Evolutionary conservation across 2,888 invertebrate species (phyloP).

Genomic region (Automeris io): DNA sequence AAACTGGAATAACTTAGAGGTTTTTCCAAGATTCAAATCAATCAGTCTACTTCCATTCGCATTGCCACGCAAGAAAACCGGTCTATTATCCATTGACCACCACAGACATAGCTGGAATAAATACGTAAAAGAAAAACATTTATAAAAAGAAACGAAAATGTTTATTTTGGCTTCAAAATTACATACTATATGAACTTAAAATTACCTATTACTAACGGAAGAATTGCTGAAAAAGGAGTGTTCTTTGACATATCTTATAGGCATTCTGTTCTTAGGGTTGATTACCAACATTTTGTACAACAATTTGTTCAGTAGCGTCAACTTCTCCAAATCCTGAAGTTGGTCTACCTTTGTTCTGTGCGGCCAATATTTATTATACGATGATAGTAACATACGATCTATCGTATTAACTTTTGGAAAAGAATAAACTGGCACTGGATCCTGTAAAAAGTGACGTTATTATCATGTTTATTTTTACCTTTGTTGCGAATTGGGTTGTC

Average conservation of each 20-base stretch:
- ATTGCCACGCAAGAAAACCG: no score
- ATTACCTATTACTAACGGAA: not conserved
- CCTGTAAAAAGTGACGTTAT: no score
- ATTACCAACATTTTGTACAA: constrained; percentile 41
- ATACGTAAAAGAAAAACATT: not conserved
- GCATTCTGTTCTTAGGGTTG: constrained; percentile 32
- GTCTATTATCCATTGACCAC: no score
- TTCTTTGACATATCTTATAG: constrained; percentile 36
- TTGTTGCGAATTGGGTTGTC: no score
- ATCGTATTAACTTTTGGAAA: constrained; percentile 20
- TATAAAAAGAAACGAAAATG: not conserved
- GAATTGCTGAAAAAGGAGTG: constrained; percentile 32
- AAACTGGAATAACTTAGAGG: no score
- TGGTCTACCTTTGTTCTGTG: constrained; percentile 9
- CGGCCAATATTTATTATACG: constrained; percentile 22
- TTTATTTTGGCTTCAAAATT: not conserved
- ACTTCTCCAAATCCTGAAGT: constrained; percentile 20
- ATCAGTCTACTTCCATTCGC: no score
- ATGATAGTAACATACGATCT: constrained; percentile 10
- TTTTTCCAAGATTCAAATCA: no score
- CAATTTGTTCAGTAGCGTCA: constrained; percentile 21
- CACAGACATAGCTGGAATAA: no score
- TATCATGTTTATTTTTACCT: no score
- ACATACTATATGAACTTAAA: not conserved
- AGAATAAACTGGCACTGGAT: no score